phyloP scores from a whole-genome alignment of 2,797 vertebrate genomes.

The Schizopygopsis malacanthus region DNA sequence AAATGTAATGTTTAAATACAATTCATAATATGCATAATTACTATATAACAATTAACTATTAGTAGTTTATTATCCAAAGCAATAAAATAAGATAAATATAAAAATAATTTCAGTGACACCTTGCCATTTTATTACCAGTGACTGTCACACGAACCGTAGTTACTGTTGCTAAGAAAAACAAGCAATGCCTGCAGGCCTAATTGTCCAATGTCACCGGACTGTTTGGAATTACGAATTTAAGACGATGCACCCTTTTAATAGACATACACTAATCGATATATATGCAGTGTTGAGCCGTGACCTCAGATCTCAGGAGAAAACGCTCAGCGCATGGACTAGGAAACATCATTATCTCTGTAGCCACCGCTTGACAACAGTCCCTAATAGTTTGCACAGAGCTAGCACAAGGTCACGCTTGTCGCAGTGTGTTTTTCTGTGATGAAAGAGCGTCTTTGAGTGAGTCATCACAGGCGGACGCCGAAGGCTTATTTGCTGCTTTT shows the following conservation, averaged over 20 bases:
- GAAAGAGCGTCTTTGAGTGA: slow-evolving; percentile 42
- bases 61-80: no score
- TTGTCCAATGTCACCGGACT: neutral
- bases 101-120: neutral
- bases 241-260: slow-evolving; percentile 9
- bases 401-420: slow-evolving; percentile 35
- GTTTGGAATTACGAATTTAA: neutral
- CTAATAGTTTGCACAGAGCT: slow-evolving; percentile 18
- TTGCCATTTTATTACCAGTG: slow-evolving; percentile 18
- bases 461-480: slow-evolving; percentile 29
- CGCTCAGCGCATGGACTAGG: neutral
- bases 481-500: slow-evolving; percentile 26
- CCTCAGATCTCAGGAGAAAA: slow-evolving; percentile 23
- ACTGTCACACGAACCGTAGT: neutral
- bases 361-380: slow-evolving; percentile 20
- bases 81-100: no score
- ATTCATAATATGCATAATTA: no score
- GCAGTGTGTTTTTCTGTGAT: slow-evolving; percentile 40
- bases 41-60: no score
- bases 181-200: neutral
- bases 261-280: neutral
- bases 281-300: slow-evolving; percentile 13
- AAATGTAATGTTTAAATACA: no score
- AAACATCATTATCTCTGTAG: slow-evolving; percentile 18
- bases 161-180: neutral